Evolutionary conservation across 1,140 invertebrate species (phyloP).

Genomic region (Laupala kohalensis): DNA sequence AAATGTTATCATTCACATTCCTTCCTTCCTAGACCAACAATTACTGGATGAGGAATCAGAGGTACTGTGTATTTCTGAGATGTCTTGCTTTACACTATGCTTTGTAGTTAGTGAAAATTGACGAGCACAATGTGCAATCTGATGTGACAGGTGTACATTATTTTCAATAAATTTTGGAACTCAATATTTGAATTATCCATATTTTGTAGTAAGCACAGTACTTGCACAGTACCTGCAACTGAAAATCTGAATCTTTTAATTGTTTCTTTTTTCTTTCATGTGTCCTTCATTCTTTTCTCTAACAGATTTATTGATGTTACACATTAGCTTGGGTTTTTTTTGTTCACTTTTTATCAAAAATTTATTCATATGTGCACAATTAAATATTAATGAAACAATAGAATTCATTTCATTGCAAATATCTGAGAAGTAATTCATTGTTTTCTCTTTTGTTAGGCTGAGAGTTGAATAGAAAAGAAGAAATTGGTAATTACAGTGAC

Average conservation of each 20-base stretch:
- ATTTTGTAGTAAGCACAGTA: background rate
- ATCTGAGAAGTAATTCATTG: too few species aligned
- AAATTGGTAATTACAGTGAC: background rate
- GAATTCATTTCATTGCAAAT: too few species aligned
- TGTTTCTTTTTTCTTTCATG: background rate
- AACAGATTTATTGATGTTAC: too few species aligned
- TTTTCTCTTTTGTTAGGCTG: background rate
- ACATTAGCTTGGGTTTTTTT: too few species aligned
- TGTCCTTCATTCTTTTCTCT: background rate
- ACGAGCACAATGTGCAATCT: background rate
- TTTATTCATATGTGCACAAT: too few species aligned
- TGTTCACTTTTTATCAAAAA: too few species aligned
- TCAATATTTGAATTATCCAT: background rate
- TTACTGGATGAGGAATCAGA: background rate
- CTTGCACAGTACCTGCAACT: background rate
- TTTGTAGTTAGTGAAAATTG: background rate
- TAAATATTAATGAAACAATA: too few species aligned
- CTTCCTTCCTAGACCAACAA: background rate
- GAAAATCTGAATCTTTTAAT: background rate
- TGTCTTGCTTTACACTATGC: background rate
- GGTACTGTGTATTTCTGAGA: background rate
- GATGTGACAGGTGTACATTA: background rate
- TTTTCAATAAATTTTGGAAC: background rate
- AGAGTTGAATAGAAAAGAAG: background rate
- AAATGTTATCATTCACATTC: background rate